Evolutionary conservation across 2,888 invertebrate genomes (phyloP), one percentile per base, ranked within the genome.

Genomic region (Mayetiola destructor): DNA sequence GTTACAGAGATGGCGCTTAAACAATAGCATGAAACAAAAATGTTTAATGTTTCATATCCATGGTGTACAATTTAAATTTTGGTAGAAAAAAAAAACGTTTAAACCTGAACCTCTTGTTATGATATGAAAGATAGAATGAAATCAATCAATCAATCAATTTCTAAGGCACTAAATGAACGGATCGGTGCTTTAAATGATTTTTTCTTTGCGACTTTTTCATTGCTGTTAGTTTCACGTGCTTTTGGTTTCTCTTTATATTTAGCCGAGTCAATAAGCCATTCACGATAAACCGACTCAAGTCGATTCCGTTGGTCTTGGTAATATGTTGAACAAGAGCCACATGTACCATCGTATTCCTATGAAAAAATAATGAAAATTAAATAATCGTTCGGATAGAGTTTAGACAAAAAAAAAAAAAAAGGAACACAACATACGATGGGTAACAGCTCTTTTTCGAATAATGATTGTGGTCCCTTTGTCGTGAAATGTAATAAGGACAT

Each of bases 311-410:
- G 77, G 61, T 75, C 76, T 60, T 77, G 77, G 56, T 81, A 74
- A n/a, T 80, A 69, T 58, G 74, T 69, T 54, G 77, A 76, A 0
- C 79, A 71, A 0, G 76, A 61, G 0, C 75, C 73, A 0, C 76
- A 71, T 10, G 78, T 76, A 27, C 82, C 82, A 52, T 81, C 82
- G 60, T 81, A 81, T 63, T 82, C 81, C 67, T 74, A 71, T 0
- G 60, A 59, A 27, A 54, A 27, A 21, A 27, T 58, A 56, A 56
- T 35, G 36, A 56, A 36, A 30, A 54, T 29, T 21, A 23, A 23
- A 48, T 5, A 3, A 18, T 40, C 3, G 3, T 40, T 14, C n/a
- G n/a, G n/a, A n/a, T n/a, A n/a, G n/a, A n/a, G n/a, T n/a, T n/a
- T n/a, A n/a, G n/a, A n/a, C n/a, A n/a, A n/a, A n/a, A n/a, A n/a